phyloP scores from a whole-genome alignment of 2,888 invertebrate species.

The Hylaea fasciaria region DNA sequence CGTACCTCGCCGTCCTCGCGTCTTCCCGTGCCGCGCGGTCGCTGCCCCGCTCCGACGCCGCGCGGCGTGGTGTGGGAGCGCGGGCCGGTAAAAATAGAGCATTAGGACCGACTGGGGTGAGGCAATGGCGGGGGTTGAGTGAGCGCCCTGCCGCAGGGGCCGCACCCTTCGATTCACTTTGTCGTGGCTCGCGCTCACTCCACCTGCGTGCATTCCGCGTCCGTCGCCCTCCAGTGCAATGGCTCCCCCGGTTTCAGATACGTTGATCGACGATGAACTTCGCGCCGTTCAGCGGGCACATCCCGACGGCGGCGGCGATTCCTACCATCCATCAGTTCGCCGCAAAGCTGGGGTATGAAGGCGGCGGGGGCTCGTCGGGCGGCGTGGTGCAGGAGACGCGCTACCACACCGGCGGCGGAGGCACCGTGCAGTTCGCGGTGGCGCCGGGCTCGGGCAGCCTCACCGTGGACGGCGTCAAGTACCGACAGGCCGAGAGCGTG shows the following conservation, averaged over 20 bases:
- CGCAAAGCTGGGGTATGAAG: slow-evolving; percentile 87
- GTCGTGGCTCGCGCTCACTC: slow-evolving; percentile 52
- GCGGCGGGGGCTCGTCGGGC: slow-evolving; percentile 61
- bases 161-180: slow-evolving; percentile 70
- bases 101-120: slow-evolving; percentile 80
- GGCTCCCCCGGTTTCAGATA: slow-evolving; percentile 56
- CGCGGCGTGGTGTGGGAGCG: slow-evolving; percentile 76
- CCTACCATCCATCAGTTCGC: slow-evolving; percentile 94
- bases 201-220: slow-evolving; percentile 54
- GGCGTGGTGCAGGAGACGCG: slow-evolving; percentile 74
- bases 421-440: slow-evolving; percentile 71
- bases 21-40: slow-evolving; percentile 31
- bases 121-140: slow-evolving; percentile 84
- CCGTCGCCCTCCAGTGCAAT: slow-evolving; percentile 49
- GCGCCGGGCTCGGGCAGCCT: slow-evolving; percentile 58
- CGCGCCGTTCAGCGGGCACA: slow-evolving; percentile 93
- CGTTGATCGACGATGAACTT: slow-evolving; percentile 88
- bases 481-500: slow-evolving; percentile 82
- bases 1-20: slow-evolving; percentile 41
- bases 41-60: slow-evolving; percentile 49
- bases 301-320: slow-evolving; percentile 89
- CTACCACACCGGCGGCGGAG: slow-evolving; percentile 63
- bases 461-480: slow-evolving; percentile 85
- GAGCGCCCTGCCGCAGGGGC: slow-evolving; percentile 70
- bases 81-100: slow-evolving; percentile 83